Evolutionary conservation across 2,113 vertebrate species (phyloP).

Genomic region (Lipophrys pholis): DNA sequence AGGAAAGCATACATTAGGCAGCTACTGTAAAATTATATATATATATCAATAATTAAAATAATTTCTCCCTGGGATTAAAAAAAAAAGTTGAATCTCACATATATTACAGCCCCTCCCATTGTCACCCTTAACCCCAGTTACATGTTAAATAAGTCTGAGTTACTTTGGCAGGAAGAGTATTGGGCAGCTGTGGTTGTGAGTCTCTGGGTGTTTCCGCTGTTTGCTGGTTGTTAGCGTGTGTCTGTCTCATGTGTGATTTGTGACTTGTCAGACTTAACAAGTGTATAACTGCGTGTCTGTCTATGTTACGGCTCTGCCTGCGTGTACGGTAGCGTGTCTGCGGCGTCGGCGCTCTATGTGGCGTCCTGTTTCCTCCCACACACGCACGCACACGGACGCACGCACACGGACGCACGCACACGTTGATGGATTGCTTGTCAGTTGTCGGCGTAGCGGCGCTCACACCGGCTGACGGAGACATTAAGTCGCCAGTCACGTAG

Average conservation of each 20-base stretch:
- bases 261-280: conserved; percentile 47
- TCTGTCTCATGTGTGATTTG: conserved; percentile 28
- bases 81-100: no score
- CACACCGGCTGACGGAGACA: conserved; percentile 75
- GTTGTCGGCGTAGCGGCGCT: conserved; percentile 62
- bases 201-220: conserved; percentile 31
- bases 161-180: no score
- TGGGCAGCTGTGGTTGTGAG: neutral
- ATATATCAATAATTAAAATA: no score
- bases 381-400: conserved; percentile 26
- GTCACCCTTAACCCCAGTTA: no score
- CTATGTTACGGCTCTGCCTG: conserved; percentile 8
- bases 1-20: no score
- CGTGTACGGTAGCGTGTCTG: conserved; percentile 28
- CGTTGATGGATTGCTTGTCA: conserved; percentile 84
- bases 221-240: conserved; percentile 26
- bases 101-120: no score
- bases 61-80: no score
- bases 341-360: conserved; percentile 48
- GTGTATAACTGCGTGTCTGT: conserved; percentile 7
- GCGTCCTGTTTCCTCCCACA: neutral
- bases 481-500: conserved; percentile 83
- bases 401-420: conserved; percentile 58
- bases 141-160: no score
- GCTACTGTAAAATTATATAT: no score